Evolutionary conservation across 2,113 vertebrate genomes (phyloP).

Genomic region (Poeciliopsis occidentalis): DNA sequence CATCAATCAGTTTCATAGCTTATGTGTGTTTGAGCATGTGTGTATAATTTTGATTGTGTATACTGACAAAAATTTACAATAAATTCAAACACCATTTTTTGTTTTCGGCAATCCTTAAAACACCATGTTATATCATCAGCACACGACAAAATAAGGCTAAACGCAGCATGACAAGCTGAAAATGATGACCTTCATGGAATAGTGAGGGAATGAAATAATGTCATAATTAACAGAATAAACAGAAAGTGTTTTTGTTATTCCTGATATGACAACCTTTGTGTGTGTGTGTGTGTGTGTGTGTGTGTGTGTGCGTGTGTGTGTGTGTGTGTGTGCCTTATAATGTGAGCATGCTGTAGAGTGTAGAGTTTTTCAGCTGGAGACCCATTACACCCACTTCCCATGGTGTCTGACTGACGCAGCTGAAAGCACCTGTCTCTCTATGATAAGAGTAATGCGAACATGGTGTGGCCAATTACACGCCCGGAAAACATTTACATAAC

Average conservation of each 20-base stretch:
- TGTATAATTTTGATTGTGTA: not conserved
- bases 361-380: not conserved
- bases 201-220: not conserved
- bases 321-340: not conserved
- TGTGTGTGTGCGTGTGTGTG: not conserved
- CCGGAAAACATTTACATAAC: constrained; percentile 27
- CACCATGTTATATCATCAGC: too few species aligned
- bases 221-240: not conserved
- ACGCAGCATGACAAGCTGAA: not conserved
- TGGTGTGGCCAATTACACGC: constrained; percentile 20
- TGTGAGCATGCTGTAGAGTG: not conserved
- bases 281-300: too few species aligned
- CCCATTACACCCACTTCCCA: not conserved
- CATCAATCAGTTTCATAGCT: not conserved
- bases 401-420: not conserved
- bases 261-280: not conserved
- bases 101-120: not conserved
- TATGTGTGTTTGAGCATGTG: not conserved
- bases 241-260: not conserved
- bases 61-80: not conserved
- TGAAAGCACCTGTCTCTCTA: constrained; percentile 4
- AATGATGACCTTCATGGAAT: not conserved
- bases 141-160: not conserved
- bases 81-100: not conserved
- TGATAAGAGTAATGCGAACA: constrained; percentile 4